Conservation (phyloP, 2,888 invertebrate genomes). For the Uloborus plumipes region DNA sequence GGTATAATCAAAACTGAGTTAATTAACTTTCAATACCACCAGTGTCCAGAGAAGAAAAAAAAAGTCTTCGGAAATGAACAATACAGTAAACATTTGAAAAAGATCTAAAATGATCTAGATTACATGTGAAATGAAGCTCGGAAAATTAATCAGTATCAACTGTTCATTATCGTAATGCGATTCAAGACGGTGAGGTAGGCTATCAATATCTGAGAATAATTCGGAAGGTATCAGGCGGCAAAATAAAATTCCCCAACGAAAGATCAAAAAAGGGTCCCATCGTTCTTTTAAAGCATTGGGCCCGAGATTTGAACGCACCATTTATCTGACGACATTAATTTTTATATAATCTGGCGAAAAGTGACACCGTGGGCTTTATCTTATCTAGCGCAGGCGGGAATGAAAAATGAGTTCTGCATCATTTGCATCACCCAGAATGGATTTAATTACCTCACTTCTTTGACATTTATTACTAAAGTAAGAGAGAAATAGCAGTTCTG, state of each 20-base stretch:
- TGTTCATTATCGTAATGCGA: constrained; percentile 5
- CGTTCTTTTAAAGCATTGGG: too few relatives aligned
- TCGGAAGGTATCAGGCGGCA: neutral
- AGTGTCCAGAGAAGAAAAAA: too few relatives aligned
- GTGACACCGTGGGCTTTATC: constrained; percentile 50
- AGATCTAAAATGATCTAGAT: too few relatives aligned
- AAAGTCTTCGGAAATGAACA: too few relatives aligned
- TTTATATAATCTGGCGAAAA: constrained; percentile 58
- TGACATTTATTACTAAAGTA: constrained; percentile 64
- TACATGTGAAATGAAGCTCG: too few relatives aligned
- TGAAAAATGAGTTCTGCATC: constrained; percentile 56
- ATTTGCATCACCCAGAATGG: constrained; percentile 59
- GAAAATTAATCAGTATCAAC: too few relatives aligned
- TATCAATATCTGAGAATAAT: constrained; percentile 21
- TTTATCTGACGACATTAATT: constrained; percentile 60
- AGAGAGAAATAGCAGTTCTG: constrained; percentile 56
- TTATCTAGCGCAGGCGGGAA: constrained; percentile 49
- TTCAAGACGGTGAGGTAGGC: constrained; percentile 7
- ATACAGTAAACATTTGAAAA: too few relatives aligned
- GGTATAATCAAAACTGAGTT: too few relatives aligned
- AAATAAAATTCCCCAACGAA: constrained; percentile 29
- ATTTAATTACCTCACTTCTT: constrained; percentile 64
- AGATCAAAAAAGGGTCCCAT: too few relatives aligned
- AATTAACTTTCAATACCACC: too few relatives aligned
- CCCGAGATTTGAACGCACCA: constrained; percentile 13